phyloP scores from a whole-genome alignment of 2,888 invertebrate genomes.

The Cerastoderma edule region DNA sequence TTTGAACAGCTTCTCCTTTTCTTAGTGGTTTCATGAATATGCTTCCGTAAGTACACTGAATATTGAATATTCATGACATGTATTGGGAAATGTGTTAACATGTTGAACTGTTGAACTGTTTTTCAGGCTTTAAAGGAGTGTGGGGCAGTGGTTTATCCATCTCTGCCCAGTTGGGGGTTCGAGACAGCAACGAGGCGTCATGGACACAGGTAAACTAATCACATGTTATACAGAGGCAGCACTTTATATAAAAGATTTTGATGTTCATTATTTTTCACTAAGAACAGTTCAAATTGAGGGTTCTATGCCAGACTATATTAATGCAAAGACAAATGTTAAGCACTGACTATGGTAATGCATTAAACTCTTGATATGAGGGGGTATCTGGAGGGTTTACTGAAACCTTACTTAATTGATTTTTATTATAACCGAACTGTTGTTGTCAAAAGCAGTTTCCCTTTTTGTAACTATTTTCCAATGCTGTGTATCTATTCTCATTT shows the following conservation, averaged over 20 bases:
- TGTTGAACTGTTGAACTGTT: background rate
- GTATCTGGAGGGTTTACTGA: background rate
- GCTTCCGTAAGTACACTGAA: background rate
- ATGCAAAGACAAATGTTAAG: background rate
- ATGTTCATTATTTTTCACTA: background rate
- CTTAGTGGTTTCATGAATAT: background rate
- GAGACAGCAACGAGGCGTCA: slow-evolving; percentile 85
- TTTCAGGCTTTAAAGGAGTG: slow-evolving; percentile 81
- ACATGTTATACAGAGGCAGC: too few relatives aligned
- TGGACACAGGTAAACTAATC: slow-evolving; percentile 82
- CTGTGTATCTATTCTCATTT: too few relatives aligned
- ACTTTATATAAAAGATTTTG: too few relatives aligned
- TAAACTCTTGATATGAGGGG: background rate
- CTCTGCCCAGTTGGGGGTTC: slow-evolving; percentile 84
- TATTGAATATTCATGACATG: background rate
- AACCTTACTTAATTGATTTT: too few relatives aligned
- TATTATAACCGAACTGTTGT: too few relatives aligned
- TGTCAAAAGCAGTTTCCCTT: too few relatives aligned
- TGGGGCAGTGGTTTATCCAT: slow-evolving; percentile 85
- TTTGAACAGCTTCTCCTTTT: background rate
- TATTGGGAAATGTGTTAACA: background rate
- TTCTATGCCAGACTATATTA: background rate
- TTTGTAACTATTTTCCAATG: too few relatives aligned
- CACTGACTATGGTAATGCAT: too few relatives aligned
- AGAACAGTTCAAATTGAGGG: too few relatives aligned